These are phyloP conservation scores for Drosophila dunni DNA, from an alignment of 1,140 invertebrate species.

Conservation along the genomic window DNA sequence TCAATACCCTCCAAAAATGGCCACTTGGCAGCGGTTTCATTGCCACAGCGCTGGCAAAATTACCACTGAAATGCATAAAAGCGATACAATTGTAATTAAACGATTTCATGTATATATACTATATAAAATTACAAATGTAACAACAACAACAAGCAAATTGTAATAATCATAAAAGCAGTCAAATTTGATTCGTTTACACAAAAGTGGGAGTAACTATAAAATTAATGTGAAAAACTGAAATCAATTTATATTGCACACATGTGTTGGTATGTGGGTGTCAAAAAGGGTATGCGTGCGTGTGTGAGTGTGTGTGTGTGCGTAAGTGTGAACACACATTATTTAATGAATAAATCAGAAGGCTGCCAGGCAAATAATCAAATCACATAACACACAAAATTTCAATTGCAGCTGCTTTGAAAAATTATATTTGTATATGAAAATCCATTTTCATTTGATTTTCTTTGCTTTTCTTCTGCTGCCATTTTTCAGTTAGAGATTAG, in stretches of 20 bases:
- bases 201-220: slow-evolving; percentile 31
- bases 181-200: slow-evolving; percentile 11
- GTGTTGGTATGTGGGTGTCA: too few species aligned
- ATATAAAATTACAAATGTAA: slow-evolving; percentile 46
- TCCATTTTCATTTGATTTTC: too few species aligned
- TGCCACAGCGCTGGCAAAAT: slow-evolving; percentile 31
- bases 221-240: slow-evolving; percentile 56
- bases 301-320: neutral
- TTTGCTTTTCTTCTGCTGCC: too few species aligned
- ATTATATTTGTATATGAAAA: neutral
- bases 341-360: slow-evolving; percentile 46
- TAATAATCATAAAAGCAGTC: slow-evolving; percentile 50
- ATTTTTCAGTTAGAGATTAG: too few species aligned
- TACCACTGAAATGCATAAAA: slow-evolving; percentile 47
- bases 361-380: slow-evolving; percentile 51
- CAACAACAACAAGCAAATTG: slow-evolving; percentile 27
- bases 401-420: slow-evolving; percentile 28
- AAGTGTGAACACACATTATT: slow-evolving; percentile 23
- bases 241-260: slow-evolving; percentile 51
- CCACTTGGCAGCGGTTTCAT: slow-evolving; percentile 22
- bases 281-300: neutral
- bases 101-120: slow-evolving; percentile 26
- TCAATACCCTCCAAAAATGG: slow-evolving; percentile 12
- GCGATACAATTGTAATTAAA: slow-evolving; percentile 53
- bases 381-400: slow-evolving; percentile 44